Evolutionary conservation across 2,888 invertebrate species (phyloP).

Genomic region (Drosophila borealis): DNA sequence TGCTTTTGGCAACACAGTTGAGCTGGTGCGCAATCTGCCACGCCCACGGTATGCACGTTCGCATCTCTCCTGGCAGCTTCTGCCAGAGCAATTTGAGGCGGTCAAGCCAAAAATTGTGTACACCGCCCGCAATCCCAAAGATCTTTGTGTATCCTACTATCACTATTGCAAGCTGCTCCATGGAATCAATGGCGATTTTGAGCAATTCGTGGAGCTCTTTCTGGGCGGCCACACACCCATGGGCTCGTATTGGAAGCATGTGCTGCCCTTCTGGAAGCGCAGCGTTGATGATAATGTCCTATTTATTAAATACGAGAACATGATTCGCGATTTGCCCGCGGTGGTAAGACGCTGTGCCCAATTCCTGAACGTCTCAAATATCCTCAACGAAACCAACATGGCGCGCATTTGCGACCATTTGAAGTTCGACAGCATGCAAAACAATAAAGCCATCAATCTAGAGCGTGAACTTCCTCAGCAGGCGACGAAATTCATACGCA

Average conservation of each 20-base stretch:
- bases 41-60: constrained; percentile 91
- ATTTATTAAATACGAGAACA: constrained; percentile 93
- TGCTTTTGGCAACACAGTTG: constrained; percentile 89
- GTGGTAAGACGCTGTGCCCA: constrained; percentile 89
- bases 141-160: constrained; percentile 94
- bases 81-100: constrained; percentile 88
- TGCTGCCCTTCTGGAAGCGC: constrained; percentile 89
- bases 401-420: constrained; percentile 90
- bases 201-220: constrained; percentile 91
- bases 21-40: constrained; percentile 88
- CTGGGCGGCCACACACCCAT: constrained; percentile 88
- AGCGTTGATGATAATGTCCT: constrained; percentile 90
- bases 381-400: constrained; percentile 88
- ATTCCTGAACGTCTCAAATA: constrained; percentile 86
- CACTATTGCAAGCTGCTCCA: constrained; percentile 92
- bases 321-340: constrained; percentile 90
- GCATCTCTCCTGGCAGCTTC: constrained; percentile 90
- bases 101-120: constrained; percentile 94
- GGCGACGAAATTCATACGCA: constrained; percentile 89
- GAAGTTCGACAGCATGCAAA: constrained; percentile 92
- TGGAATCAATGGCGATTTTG: constrained; percentile 88
- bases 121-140: constrained; percentile 95
- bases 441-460: constrained; percentile 91
- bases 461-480: constrained; percentile 87
- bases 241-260: constrained; percentile 88